Base-by-base conservation (phyloP, 2,113 vertebrate genomes). In the Thamnaconus septentrionalis region DNA sequence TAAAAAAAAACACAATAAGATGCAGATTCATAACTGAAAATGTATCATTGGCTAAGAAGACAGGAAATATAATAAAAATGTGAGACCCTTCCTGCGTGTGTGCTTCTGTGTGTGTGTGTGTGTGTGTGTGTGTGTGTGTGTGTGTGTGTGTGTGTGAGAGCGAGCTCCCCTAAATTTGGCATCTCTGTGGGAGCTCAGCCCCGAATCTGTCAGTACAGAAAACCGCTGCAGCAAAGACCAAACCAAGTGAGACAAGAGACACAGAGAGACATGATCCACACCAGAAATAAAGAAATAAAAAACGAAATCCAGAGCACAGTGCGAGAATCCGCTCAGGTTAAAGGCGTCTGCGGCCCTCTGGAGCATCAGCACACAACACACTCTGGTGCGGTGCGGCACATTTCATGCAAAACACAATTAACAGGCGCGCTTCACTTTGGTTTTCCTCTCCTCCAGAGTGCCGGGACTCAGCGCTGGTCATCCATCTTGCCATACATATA, bases 401-500 rank as follows among this genome's bases (percentile, higher is more conserved):
- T 31, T 31, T 31, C 12, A 47, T 52, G 55, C 54, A 62, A 56
- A 55, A 41, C 12, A 31, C 10, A 56, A 50, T 53, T 64, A 59
- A 63, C 10, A 54, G 41, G 1, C 7, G 4, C 9, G 11, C 52
- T 18, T 1, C 31, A 18, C 47, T 65, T 56, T 58, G 61, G 55
- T 56, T 71, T 72, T 62, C 53, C 41, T 73, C 66, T 62, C 67
- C 69, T 73, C 61, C 66, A 41, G 53, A 64, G 75, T 76, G 69
- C 76, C 70, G 64, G 7, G 45, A 61, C 60, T 80, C 53, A 53
- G 59, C 66, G 49, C 46, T 49, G 64, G 77, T 85, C 84, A 84
- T 86, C 84, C 74, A 86, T 86, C 84, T 80, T 82, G 48, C 60
- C 73, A 77, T 31, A 71, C 79, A 55, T 61, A 75, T 54, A 82